A percentile compares a stretch with the other conserved stretches of the same genome.
Conservation (phyloP, 2,888 invertebrate genomes). For the Malthinus flaveolus region DNA sequence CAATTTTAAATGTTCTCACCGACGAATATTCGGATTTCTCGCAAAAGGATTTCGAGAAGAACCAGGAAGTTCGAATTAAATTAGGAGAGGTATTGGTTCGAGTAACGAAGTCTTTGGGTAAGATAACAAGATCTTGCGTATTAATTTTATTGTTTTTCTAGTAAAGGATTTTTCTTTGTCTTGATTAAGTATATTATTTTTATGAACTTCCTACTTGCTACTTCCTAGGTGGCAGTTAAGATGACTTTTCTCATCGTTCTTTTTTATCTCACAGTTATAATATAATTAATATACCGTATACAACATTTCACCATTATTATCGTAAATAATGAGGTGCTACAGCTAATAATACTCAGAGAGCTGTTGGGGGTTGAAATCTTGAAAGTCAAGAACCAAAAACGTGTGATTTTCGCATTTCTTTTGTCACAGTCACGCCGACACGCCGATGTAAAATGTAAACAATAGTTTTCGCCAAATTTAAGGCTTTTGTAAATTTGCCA, state of each 20-base stretch:
- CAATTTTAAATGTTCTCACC: conserved; percentile 68
- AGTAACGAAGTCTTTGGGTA: conserved; percentile 72
- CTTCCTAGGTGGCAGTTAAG: too few species aligned
- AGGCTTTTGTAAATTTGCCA: too few species aligned
- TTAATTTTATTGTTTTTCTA: neutral
- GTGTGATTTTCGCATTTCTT: too few species aligned
- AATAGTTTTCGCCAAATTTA: neutral
- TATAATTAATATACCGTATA: neutral
- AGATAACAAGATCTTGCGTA: conserved; percentile 35
- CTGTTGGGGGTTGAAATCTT: too few species aligned
- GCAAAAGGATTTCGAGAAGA: conserved; percentile 50
- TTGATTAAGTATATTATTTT: too few species aligned
- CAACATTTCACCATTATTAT: too few species aligned
- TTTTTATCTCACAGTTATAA: neutral
- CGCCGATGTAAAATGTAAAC: conserved; percentile 3
- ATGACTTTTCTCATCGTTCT: neutral
- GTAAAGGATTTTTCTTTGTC: too few species aligned
- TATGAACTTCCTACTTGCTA: too few species aligned
- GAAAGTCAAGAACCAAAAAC: too few species aligned
- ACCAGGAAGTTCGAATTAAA: conserved; percentile 70
- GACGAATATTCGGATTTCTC: conserved; percentile 62
- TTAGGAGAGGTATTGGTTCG: conserved; percentile 80
- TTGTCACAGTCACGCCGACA: neutral
- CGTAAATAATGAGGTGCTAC: too few species aligned
- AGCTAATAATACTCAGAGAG: too few species aligned